Base-by-base conservation (phyloP, 2,888 invertebrate species). In the Pachymerium ferrugineum region DNA sequence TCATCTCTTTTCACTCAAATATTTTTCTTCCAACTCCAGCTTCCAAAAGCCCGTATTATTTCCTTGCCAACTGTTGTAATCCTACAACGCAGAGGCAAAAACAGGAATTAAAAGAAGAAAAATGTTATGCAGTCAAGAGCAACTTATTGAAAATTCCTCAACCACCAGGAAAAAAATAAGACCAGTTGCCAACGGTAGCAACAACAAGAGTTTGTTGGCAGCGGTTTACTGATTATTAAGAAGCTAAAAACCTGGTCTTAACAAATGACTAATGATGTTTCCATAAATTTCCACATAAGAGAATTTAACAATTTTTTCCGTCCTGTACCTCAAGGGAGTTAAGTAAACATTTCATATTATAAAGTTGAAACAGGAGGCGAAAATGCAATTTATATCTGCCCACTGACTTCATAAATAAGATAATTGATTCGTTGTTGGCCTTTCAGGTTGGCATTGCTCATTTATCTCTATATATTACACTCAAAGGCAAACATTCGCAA, bases 381-480 rank as follows among this genome's bases (percentile, higher is more conserved):
- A 47, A 47, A 47, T 47, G 47, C 47, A 47, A 47, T 47, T 47
- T 47, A 47, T 47, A 47, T 16, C 47, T 47, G 47, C 47, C 47
- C 47, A 38, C 47, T 47, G 47, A 47, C 47, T 47, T 47, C 47
- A 47, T 47, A 47, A 47, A 47, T 47, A 47, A 47, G 47, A 47
- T 47, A 47, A 47, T 47, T 47, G 47, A 47, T 47, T 47, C 47
- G 47, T 16, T 47, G 47, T 47, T 47, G 47, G 47, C 47, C 47
- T 47, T 16, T 47, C 47, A 47, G 47, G 47, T 47, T 47, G 47
- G 47, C 47, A 47, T 16, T 47, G 47, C 47, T 47, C 47, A 47
- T 47, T 47, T 47, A 47, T 47, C 47, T 47, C 47, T 47, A 16
- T 47, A 47, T 47, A 47, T 14, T 47, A 47, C n/a, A 47, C 47